These are phyloP conservation scores for Seriola aureovittata DNA, from an alignment of 2,113 vertebrate genomes.

Conservation along the genomic window DNA sequence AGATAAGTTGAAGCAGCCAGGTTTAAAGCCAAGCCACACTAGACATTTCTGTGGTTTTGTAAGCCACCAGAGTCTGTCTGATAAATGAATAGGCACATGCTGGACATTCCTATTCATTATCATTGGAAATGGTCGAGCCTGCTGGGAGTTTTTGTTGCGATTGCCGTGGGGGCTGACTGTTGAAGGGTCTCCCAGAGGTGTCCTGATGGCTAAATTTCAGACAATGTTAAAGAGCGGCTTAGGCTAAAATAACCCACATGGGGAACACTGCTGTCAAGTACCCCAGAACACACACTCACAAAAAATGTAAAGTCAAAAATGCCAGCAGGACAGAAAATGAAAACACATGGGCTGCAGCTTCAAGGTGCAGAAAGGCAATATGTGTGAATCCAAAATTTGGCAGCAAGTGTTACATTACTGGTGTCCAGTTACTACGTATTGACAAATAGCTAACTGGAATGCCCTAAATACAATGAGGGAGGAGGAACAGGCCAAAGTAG, in stretches of 20 bases:
- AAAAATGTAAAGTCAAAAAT: constrained; percentile 32
- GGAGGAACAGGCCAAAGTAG: background rate
- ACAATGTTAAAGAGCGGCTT: constrained; percentile 56
- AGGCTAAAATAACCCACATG: constrained; percentile 48
- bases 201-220: constrained; percentile 59
- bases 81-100: constrained; percentile 74
- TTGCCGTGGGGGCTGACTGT: constrained; percentile 58
- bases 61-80: constrained; percentile 58
- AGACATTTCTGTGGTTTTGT: constrained; percentile 55
- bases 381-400: background rate
- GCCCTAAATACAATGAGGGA: background rate
- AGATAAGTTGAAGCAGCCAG: constrained; percentile 46
- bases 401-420: background rate
- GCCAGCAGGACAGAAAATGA: constrained; percentile 30
- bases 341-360: constrained; percentile 27
- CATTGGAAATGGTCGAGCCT: constrained; percentile 71
- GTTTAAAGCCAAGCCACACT: constrained; percentile 22
- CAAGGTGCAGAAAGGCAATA: background rate
- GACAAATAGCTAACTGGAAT: constrained; percentile 5
- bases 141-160: constrained; percentile 70
- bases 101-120: constrained; percentile 80
- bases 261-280: constrained; percentile 53
- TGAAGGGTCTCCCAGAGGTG: constrained; percentile 62
- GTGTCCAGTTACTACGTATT: background rate
- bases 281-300: constrained; percentile 18